Evolutionary conservation across 1,140 invertebrate species (phyloP), one percentile per base, ranked within the genome.

Genomic region (Papilio xuthus): DNA sequence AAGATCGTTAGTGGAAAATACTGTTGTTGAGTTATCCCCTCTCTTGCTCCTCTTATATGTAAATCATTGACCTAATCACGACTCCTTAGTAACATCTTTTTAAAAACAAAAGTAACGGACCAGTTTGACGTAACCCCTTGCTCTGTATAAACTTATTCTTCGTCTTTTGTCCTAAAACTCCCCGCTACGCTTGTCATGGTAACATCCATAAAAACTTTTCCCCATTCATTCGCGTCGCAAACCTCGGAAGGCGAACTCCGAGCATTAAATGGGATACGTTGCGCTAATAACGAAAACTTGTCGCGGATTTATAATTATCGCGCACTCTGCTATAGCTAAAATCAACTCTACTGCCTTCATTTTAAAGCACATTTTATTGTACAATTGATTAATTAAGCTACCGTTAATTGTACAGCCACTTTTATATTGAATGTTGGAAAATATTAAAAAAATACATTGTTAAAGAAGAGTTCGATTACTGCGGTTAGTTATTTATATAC

Each of bases 251-350:
- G 26, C 10, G 15, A 67, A 67, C 60, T 67, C 60, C 12, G 23
- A 26, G 26, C 23, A 28, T 67, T 67, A 67, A 67, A 18, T 67
- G 60, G 60, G 26, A 67, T 67, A 67, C 60, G 60, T 67, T 28
- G 60, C 60, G 26, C 26, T 67, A 67, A 28, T 67, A 67, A 67
- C 60, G 26, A 28, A 15, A 67, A 28, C 60, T 67, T 67, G 60
- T 67, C 60, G 60, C 26, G 26, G 26, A 67, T 67, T 67, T 67
- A 67, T 67, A 67, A 67, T 67, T 67, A 67, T 67, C 12, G 60
- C 23, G 26, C 4, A 10, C 9, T 32, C 26, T 1, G 13, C 26
- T 26, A 32, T 1, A 28, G 23, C 13, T 20, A 67, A 67, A 32
- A 15, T 28, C 60, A 28, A 67, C 60, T 32, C 15, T 67, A 67